Evolutionary conservation across 2,888 invertebrate genomes (phyloP).

Genomic region (Hipparchia sbordonii): DNA sequence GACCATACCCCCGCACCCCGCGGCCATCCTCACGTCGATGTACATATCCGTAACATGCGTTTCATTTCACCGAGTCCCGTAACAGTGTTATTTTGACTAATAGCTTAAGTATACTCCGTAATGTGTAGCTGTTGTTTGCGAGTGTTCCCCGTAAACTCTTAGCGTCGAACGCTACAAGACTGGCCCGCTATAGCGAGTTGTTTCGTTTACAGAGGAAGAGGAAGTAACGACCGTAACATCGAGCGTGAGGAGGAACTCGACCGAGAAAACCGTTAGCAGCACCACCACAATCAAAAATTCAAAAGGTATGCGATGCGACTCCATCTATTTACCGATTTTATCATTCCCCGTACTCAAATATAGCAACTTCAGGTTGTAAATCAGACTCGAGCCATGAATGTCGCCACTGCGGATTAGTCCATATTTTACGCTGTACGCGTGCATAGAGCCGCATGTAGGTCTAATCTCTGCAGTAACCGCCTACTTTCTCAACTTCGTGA

Average conservation of each 20-base stretch:
- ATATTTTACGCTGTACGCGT: too few relatives aligned
- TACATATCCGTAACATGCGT: constrained; percentile 67
- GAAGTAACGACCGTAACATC: constrained; percentile 77
- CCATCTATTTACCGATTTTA: background rate
- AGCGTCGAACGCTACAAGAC: background rate
- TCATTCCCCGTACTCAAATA: background rate
- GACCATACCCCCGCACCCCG: constrained; percentile 25
- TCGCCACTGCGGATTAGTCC: too few relatives aligned
- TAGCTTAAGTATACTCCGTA: constrained; percentile 72
- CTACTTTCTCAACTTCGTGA: background rate
- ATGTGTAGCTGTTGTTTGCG: constrained; percentile 72
- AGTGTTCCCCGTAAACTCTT: constrained; percentile 48
- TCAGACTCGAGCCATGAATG: too few relatives aligned
- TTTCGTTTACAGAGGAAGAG: constrained; percentile 70
- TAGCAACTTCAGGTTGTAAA: too few relatives aligned
- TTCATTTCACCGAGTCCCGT: constrained; percentile 68
- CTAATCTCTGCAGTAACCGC: background rate
- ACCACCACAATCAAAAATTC: constrained; percentile 83
- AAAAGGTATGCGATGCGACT: constrained; percentile 68
- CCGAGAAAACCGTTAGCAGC: constrained; percentile 83
- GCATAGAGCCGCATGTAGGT: background rate
- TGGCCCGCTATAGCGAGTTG: background rate
- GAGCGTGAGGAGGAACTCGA: constrained; percentile 77
- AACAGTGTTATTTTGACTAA: constrained; percentile 80
- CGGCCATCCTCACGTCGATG: constrained; percentile 56